phyloP scores from a whole-genome alignment of 1,140 invertebrate genomes.

The Rhizoglyphus robini region DNA sequence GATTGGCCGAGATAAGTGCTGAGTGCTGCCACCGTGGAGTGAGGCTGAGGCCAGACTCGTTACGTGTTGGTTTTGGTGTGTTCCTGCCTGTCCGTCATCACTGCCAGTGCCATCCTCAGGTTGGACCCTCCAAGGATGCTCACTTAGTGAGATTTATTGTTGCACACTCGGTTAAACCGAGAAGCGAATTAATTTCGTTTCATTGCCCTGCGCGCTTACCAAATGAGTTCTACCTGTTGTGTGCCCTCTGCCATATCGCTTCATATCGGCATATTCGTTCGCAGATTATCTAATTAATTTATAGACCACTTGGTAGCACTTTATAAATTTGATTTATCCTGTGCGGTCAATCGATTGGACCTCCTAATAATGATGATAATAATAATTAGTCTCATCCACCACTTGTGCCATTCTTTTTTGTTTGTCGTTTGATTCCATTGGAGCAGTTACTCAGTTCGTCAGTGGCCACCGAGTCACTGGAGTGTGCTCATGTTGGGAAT shows the following conservation, averaged over 20 bases:
- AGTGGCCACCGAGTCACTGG: no score
- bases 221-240: not conserved
- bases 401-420: no score
- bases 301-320: constrained; percentile 7
- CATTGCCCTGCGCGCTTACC: not conserved
- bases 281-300: not conserved
- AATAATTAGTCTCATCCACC: no score
- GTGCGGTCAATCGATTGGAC: no score
- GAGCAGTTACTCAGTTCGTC: no score
- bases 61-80: no score
- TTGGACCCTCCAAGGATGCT: not conserved
- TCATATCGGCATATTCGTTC: not conserved
- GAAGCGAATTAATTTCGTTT: constrained; percentile 11
- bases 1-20: not conserved
- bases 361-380: no score
- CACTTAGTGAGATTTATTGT: not conserved
- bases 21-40: not conserved
- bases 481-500: no score
- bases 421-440: no score
- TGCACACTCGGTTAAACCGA: constrained; percentile 6
- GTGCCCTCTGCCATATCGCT: not conserved
- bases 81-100: no score
- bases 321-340: not conserved
- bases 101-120: not conserved
- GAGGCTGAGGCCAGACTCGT: not conserved